Base-by-base conservation (phyloP, 1,140 invertebrate species). In the Hormaphis cornu region DNA sequence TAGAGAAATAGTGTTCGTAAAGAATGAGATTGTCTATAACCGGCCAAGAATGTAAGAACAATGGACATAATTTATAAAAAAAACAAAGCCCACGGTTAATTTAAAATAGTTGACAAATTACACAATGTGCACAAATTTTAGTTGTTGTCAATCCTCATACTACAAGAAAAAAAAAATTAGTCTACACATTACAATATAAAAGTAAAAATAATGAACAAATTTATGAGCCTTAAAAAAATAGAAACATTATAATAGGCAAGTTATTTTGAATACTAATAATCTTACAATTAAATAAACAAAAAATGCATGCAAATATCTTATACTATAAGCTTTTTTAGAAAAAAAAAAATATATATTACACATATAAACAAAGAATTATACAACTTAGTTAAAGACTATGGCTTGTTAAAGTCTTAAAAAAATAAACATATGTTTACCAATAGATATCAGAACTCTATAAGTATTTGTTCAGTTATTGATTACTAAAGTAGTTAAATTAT, bases 171-270 rank as follows among this genome's bases (percentile, higher is more conserved):
- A n/a, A n/a, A n/a, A n/a, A n/a, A n/a, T n/a, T n/a, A n/a, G n/a
- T n/a, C n/a, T n/a, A n/a, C n/a, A n/a, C n/a, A n/a, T n/a, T n/a
- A n/a, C n/a, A n/a, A n/a, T n/a, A n/a, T n/a, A n/a, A n/a, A n/a
- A n/a, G n/a, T n/a, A 52, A 52, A 2, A 52, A 28, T 12, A 28
- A 52, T 28, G 26, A 18, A 54, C 24, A 56, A 22, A 22, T 56
- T 35, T 12, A 22, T 35, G 53, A 3, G 12, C 22, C 3, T 30
- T 56, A 4, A 56, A 56, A 56, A 56, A 33, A 58, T 10, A 8
- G n/a, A 58, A 40, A 24, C 40, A 26, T 56, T 37, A 58, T 40
- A 24, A 40, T 7, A 24, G 54, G 54, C 54, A 58, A 58, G 54
- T 24, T n/a, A 40, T 24, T 58, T 58, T 40, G 14, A 18, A n/a